These are phyloP conservation scores for Eupithecia insigniata DNA, from an alignment of 2,888 invertebrate genomes.

Conservation along the genomic window DNA sequence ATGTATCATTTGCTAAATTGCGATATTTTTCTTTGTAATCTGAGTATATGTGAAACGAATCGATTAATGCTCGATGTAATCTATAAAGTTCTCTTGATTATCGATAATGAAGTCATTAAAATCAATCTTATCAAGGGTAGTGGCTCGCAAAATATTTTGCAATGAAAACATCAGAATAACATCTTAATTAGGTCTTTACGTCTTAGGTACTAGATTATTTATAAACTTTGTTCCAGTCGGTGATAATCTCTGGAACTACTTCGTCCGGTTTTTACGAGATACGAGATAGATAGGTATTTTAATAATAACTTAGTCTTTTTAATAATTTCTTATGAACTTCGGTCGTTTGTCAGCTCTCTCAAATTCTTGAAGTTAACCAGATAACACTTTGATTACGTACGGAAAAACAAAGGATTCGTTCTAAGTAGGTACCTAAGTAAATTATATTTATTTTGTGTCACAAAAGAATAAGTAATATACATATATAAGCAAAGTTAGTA, in stretches of 20 bases:
- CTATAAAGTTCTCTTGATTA: neutral
- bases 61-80: neutral
- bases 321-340: neutral
- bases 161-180: neutral
- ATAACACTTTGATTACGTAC: neutral
- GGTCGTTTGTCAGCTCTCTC: neutral
- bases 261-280: no score
- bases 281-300: no score
- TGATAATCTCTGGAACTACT: no score
- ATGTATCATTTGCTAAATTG: slow-evolving; percentile 21
- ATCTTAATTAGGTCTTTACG: no score
- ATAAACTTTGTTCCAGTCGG: no score
- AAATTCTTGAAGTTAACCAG: neutral
- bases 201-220: no score
- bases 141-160: neutral
- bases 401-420: neutral
- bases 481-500: no score
- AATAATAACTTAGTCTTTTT: no score
- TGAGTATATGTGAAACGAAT: neutral
- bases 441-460: no score
- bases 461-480: no score
- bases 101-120: neutral
- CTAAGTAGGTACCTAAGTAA: no score
- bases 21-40: slow-evolving; percentile 20
- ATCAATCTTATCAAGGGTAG: neutral